Conservation (phyloP, 1,140 invertebrate species). For the Anoplolepis gracilipes region DNA sequence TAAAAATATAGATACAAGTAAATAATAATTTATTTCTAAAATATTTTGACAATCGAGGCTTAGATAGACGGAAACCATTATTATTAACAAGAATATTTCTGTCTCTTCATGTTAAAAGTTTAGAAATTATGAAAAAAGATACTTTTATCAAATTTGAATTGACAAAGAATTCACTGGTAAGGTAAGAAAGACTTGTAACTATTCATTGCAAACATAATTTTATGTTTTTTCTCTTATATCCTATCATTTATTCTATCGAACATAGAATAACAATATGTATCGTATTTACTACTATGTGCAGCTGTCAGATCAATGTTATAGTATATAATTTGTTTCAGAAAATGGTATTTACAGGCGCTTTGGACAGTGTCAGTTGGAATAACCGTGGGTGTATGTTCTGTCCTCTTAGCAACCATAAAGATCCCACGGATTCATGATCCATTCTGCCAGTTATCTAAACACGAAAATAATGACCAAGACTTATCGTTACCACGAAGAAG, state of each 20-base stretch:
- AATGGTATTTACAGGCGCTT: conserved; percentile 35
- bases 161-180: background rate
- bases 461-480: conserved; percentile 83
- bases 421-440: conserved; percentile 69
- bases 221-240: background rate
- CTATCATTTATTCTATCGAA: conserved; percentile 4
- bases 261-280: conserved; percentile 8
- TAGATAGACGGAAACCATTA: background rate
- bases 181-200: background rate
- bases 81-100: background rate
- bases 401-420: conserved; percentile 61
- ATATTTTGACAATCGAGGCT: background rate
- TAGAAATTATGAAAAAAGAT: background rate
- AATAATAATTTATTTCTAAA: background rate
- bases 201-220: conserved; percentile 1
- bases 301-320: conserved; percentile 4
- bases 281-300: background rate
- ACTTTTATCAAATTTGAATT: background rate
- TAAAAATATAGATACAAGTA: too few species aligned
- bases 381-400: conserved; percentile 67
- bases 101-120: background rate
- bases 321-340: conserved; percentile 50
- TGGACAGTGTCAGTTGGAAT: conserved; percentile 41
- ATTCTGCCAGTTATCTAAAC: conserved; percentile 83
- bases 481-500: conserved; percentile 79